Evolutionary conservation across 2,888 invertebrate genomes (phyloP).

Genomic region (Leptodirus hochenwartii): DNA sequence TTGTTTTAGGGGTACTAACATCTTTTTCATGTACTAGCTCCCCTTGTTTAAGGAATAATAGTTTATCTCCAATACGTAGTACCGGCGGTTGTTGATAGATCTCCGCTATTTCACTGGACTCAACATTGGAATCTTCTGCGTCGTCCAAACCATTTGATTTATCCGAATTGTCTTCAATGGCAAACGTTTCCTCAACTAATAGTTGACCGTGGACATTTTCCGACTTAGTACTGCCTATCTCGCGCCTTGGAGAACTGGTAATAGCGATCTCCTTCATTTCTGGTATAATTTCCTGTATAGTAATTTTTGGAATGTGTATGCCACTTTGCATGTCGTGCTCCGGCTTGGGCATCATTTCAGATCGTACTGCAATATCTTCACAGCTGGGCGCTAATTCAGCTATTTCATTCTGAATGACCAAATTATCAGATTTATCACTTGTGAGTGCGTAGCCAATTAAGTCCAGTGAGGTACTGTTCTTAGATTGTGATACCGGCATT

Average conservation of each 20-base stretch:
- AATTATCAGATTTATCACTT: background rate
- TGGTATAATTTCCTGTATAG: conserved; percentile 42
- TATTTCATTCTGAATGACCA: conserved; percentile 12
- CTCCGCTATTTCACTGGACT: conserved; percentile 24
- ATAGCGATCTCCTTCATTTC: conserved; percentile 25
- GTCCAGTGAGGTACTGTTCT: too few species aligned
- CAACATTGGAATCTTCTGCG: conserved; percentile 20
- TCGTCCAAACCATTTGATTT: conserved; percentile 16
- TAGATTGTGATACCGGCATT: too few species aligned
- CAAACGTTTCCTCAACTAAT: conserved; percentile 16
- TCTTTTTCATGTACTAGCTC: conserved; percentile 23
- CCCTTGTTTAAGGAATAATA: conserved; percentile 24
- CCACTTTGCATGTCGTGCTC: conserved; percentile 4
- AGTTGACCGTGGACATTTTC: conserved; percentile 14
- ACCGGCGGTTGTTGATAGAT: conserved; percentile 24
- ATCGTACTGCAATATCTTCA: conserved; percentile 1
- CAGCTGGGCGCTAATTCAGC: conserved; percentile 10
- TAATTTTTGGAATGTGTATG: conserved; percentile 20
- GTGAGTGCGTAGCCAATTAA: too few species aligned
- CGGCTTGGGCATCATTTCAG: too few species aligned
- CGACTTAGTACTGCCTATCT: too few species aligned
- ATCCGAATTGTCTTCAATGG: conserved; percentile 21
- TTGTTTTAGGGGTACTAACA: conserved; percentile 20
- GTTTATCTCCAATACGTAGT: conserved; percentile 24
- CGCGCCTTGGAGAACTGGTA: conserved; percentile 21